Base-by-base conservation (phyloP, 1,140 invertebrate genomes). In the Diorhabda carinulata region DNA sequence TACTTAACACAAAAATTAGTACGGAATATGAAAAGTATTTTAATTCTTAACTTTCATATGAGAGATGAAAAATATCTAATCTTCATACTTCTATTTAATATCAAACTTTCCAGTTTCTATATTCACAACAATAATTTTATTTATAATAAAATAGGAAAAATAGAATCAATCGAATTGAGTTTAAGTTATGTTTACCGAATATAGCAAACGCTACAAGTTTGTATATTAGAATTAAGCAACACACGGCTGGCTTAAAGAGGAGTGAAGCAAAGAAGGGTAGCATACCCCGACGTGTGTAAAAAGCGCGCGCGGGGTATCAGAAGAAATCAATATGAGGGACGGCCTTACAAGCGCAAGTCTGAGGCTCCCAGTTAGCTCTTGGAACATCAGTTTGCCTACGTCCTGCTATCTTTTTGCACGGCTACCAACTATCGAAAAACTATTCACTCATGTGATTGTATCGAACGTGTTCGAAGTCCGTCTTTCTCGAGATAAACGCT, bases 261-360 rank as follows among this genome's bases (percentile, higher is more conserved):
- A 52, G 47, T 4, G n/a, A n/a, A 6, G 47, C 47, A 52, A n/a
- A 52, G 47, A n/a, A n/a, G 47, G 65, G 70, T 56, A 60, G 42
- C 47, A 59, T 64, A 42, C 59, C 60, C 60, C 58, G 44, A 47
- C 43, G 58, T n/a, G 44, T 59, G 64, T n/a, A 57, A 65, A 62
- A 69, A 68, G 65, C 65, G 72, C 69, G 71, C 68, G 70, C 70
- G 71, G 61, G 74, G 73, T 8, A 4, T 6, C 58, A 64, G 60
- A 69, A 65, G 74, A 77, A 78, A 78, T 78, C 77, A 78, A 78
- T 78, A 78, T 78, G 70, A 78, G 77, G 77, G 77, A 75, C 74
- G 74, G 72, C 70, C 73, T 69, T 66, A 75, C 75, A 72, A 77
- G 78, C 77, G 76, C 78, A 81, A 77, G 78, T 76, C 75, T 76